Evolutionary conservation across 2,888 invertebrate genomes (phyloP).

Genomic region (Osedax fenrisi): DNA sequence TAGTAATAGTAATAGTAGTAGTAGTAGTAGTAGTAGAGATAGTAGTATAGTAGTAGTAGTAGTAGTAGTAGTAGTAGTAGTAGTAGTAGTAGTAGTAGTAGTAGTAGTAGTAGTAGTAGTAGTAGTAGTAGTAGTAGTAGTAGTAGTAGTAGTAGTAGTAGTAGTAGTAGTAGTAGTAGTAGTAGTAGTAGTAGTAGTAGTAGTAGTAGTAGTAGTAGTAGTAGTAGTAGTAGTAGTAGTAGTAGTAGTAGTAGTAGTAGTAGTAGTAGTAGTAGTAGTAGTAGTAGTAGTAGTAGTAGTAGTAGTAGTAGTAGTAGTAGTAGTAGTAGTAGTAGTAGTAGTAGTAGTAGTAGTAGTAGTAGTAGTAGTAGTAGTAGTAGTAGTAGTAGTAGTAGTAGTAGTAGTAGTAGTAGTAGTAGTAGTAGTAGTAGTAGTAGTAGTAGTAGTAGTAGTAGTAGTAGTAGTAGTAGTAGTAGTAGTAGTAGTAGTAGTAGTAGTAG

Average conservation of each 20-base stretch:
- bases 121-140: neutral
- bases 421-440: neutral
- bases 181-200: neutral
- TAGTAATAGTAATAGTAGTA: neutral
- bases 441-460: neutral
- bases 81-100: neutral
- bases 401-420: neutral
- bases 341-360: neutral
- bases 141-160: neutral
- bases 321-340: neutral
- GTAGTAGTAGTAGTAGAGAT: neutral
- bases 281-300: neutral
- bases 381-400: neutral
- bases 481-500: neutral
- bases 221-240: neutral
- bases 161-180: neutral
- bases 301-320: neutral
- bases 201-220: neutral
- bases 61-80: neutral
- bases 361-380: neutral
- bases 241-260: neutral
- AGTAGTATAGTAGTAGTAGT: neutral
- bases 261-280: neutral
- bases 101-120: neutral
- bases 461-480: neutral